Percentiles rank a stretch among this genome's conserved stretches.
These are phyloP conservation scores for Albula glossodonta DNA, from an alignment of 2,113 vertebrate species.

Conservation along the genomic window DNA sequence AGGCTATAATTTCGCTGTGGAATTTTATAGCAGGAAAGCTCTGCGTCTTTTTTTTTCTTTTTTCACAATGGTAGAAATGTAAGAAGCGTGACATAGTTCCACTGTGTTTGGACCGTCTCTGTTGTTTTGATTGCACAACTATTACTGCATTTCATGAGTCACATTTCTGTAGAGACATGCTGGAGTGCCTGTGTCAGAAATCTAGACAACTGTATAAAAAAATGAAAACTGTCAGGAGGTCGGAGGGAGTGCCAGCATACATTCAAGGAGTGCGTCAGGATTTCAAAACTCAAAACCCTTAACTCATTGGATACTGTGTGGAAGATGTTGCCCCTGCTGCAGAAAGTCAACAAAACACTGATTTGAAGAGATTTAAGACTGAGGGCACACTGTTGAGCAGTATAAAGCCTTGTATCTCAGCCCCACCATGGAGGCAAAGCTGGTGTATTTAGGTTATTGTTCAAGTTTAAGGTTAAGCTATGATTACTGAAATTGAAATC, in stretches of 20 bases:
- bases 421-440: neutral
- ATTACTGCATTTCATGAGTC: constrained; percentile 17
- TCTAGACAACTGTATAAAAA: neutral
- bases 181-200: neutral
- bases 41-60: no score
- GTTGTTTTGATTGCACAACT: neutral
- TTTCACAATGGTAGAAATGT: neutral
- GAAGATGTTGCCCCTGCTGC: neutral
- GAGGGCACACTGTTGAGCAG: neutral
- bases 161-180: neutral
- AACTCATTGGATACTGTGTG: neutral
- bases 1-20: neutral
- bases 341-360: neutral
- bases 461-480: neutral
- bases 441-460: neutral
- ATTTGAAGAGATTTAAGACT: neutral
- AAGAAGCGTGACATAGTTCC: neutral
- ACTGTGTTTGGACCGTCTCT: neutral
- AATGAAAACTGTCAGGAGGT: no score
- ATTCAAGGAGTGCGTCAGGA: neutral
- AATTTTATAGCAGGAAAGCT: neutral
- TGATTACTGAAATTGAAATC: neutral
- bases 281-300: no score
- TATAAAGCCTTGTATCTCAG: neutral
- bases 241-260: neutral